Conservation (phyloP, 2,888 invertebrate genomes). For the Sphaerophoria taeniata region DNA sequence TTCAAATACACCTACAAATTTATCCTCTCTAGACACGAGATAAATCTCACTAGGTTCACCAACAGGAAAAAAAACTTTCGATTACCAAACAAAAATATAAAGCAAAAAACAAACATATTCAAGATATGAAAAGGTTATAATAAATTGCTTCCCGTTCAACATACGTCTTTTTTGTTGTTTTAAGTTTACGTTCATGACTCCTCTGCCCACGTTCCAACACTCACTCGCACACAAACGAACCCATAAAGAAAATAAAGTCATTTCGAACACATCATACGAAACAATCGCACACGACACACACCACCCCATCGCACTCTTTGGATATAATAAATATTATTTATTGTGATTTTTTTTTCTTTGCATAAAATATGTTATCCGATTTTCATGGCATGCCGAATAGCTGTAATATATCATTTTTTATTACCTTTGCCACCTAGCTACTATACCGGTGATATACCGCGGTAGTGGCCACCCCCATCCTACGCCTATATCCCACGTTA, state of each 20-base stretch:
- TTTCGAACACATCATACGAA: neutral
- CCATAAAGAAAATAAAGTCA: neutral
- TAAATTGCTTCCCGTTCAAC: constrained; percentile 66
- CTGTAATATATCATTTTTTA: constrained; percentile 82
- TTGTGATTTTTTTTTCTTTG: constrained; percentile 72
- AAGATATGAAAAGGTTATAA: constrained; percentile 58
- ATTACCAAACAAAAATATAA: constrained; percentile 6
- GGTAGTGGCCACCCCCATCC: neutral
- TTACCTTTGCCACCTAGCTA: constrained; percentile 77
- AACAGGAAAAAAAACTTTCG: constrained; percentile 15
- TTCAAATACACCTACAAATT: neutral
- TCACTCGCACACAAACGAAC: neutral
- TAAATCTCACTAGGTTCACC: neutral
- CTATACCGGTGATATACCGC: neutral
- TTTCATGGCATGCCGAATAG: constrained; percentile 81
- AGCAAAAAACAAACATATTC: constrained; percentile 15
- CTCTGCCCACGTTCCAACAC: neutral
- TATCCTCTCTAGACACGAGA: constrained; percentile 16
- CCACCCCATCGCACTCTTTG: constrained; percentile 78
- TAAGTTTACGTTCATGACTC: too few species aligned
- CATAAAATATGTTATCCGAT: constrained; percentile 82
- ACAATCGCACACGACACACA: constrained; percentile 13
- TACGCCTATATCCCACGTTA: constrained; percentile 58
- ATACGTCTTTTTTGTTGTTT: constrained; percentile 10
- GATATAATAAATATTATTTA: constrained; percentile 81